Conservation (phyloP, 2,113 vertebrate genomes). For the Hypocryptadius cinnamomeus region DNA sequence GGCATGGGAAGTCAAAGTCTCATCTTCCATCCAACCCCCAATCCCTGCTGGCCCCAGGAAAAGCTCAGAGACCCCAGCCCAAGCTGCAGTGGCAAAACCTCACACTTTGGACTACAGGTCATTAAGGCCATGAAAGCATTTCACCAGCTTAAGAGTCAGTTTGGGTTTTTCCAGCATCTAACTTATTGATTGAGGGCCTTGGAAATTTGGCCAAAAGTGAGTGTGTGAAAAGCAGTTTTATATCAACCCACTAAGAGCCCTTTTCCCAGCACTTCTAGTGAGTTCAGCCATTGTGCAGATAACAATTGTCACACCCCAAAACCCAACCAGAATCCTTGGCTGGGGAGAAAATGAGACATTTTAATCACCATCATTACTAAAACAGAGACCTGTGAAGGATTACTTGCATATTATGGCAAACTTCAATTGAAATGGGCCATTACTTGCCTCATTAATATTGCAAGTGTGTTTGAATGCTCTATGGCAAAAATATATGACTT, state of each 20-base stretch:
- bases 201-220: not conserved
- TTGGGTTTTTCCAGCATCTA: not conserved
- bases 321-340: not conserved
- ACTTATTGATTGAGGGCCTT: not conserved
- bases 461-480: not conserved
- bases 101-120: not conserved
- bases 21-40: not conserved
- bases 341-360: not conserved
- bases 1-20: rapidly evolving
- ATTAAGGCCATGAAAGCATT: not conserved
- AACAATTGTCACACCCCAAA: not conserved
- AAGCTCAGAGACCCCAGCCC: not conserved
- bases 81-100: not conserved
- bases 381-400: not conserved
- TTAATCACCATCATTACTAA: not conserved
- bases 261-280: not conserved
- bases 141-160: not conserved
- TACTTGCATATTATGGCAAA: not conserved
- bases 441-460: slow-evolving; percentile 37
- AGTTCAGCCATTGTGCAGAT: not conserved
- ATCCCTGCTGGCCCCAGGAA: not conserved
- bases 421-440: slow-evolving; percentile 15
- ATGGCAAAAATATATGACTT: not conserved
- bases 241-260: not conserved
- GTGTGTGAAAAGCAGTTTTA: not conserved